Conservation (phyloP, 1,140 invertebrate genomes). For the Drosophila burlai region DNA sequence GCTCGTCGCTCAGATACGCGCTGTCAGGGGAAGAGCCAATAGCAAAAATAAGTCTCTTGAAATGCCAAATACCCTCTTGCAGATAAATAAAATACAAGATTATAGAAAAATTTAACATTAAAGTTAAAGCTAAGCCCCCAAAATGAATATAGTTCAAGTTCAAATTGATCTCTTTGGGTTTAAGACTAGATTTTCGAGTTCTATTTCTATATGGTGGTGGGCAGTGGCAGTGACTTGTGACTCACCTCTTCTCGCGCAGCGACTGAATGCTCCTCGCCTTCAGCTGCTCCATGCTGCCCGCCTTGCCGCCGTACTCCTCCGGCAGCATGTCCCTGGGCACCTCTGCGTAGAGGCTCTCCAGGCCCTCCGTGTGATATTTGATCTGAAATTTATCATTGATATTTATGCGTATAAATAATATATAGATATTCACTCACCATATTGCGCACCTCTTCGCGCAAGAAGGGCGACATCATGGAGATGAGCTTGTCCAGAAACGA, state of each 20-base stretch:
- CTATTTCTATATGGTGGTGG: too few relatives aligned
- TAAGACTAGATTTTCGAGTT: background rate
- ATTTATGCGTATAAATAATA: background rate
- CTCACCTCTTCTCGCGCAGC: slow-evolving; percentile 69
- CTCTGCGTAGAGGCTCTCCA: slow-evolving; percentile 87
- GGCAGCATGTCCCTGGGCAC: slow-evolving; percentile 88
- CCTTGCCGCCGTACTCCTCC: slow-evolving; percentile 88
- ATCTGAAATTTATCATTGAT: slow-evolving; percentile 74
- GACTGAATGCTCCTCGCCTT: slow-evolving; percentile 86
- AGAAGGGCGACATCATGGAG: slow-evolving; percentile 88
- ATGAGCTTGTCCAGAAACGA: slow-evolving; percentile 88
- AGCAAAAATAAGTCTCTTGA: background rate
- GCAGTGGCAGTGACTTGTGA: too few relatives aligned
- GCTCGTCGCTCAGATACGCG: slow-evolving; percentile 67
- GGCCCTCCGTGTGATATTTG: slow-evolving; percentile 88
- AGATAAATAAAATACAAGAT: background rate
- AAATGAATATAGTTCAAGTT: background rate
- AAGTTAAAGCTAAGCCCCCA: too few relatives aligned
- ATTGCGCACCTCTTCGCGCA: slow-evolving; percentile 87
- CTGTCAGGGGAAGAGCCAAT: slow-evolving; percentile 26
- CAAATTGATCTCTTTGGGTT: background rate
- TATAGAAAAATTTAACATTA: too few relatives aligned
- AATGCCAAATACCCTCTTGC: background rate
- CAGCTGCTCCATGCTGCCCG: slow-evolving; percentile 86
- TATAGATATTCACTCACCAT: slow-evolving; percentile 43